Conservation (phyloP, 2,797 vertebrate genomes). For the Neolamprologus multifasciatus region DNA sequence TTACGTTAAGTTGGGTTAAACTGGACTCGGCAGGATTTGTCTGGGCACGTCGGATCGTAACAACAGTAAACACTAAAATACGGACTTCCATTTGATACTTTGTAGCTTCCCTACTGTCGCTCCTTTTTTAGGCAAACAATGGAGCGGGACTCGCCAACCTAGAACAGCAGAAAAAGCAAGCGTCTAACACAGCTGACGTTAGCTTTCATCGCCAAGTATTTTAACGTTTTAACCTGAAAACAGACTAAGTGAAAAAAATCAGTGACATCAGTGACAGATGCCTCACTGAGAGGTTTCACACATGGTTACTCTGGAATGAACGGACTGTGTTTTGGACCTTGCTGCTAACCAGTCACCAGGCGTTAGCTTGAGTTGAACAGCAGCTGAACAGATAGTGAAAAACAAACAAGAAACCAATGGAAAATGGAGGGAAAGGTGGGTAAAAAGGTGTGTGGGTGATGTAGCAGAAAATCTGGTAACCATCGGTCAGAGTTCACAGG, state of each 20-base stretch:
- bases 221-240: not conserved
- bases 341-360: not conserved
- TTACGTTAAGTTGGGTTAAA: not conserved
- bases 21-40: not conserved
- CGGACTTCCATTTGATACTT: not conserved
- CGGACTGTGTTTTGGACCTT: not conserved
- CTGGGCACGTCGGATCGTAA: not conserved
- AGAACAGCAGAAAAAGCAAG: not conserved
- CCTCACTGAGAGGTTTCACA: fast-evolving
- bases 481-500: not conserved
- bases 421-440: not conserved
- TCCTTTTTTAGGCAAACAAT: not conserved
- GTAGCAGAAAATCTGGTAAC: not conserved
- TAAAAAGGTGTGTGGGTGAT: not conserved
- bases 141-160: fast-evolving
- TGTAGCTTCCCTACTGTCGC: not conserved
- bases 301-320: not conserved
- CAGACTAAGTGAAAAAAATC: not conserved
- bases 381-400: not conserved
- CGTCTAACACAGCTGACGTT: fast-evolving
- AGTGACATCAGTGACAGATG: not conserved
- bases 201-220: not conserved
- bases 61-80: not conserved
- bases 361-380: not conserved
- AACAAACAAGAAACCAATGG: not conserved